Percentiles rank a stretch among this genome's conserved stretches.
Conservation (phyloP, 2,113 vertebrate genomes). For the Rhinopithecus roxellana region DNA sequence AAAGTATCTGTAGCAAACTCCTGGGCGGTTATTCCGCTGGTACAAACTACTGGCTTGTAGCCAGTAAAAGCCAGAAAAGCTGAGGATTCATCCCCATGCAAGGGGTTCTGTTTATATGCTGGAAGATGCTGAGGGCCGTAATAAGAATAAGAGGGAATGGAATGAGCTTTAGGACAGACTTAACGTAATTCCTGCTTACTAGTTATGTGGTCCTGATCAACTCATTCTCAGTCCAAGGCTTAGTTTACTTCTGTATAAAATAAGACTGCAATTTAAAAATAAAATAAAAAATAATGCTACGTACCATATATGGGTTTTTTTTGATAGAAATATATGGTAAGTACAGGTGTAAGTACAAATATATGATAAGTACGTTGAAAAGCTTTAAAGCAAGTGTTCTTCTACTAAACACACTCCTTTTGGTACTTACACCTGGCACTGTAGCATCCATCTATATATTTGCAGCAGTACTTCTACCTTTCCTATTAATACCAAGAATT, state of each 20-base stretch:
- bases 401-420: neutral
- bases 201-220: neutral
- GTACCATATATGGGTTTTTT: neutral
- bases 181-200: neutral
- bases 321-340: neutral
- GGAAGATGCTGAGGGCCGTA: neutral
- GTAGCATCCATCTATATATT: neutral
- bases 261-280: neutral
- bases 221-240: neutral
- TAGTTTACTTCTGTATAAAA: neutral
- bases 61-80: neutral
- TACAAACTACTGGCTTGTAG: neutral
- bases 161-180: neutral
- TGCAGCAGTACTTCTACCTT: neutral
- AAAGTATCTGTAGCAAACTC: neutral
- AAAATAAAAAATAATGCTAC: neutral
- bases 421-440: neutral
- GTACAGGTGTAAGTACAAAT: too few species aligned
- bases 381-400: neutral
- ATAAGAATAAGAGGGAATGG: neutral
- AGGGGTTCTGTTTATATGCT: neutral
- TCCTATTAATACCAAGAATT: slow-evolving; percentile 20
- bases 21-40: neutral
- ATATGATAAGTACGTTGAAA: neutral
- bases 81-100: neutral